These are phyloP conservation scores for Hydrozoanthus gracilis DNA, from an alignment of 92 coral and sea anemone species.

Conservation along the genomic window DNA sequence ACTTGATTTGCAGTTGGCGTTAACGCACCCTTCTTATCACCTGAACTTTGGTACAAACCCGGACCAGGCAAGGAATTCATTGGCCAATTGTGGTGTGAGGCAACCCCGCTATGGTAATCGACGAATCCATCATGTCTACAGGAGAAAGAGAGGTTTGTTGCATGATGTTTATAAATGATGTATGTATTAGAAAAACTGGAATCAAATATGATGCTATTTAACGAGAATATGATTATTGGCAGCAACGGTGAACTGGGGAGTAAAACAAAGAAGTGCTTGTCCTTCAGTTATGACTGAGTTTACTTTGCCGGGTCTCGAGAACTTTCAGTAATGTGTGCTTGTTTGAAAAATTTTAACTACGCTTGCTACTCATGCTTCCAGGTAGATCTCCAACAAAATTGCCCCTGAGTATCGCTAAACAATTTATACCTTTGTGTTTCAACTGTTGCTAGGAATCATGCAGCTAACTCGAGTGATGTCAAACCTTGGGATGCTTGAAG, in stretches of 20 bases:
- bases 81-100: conserved; percentile 93
- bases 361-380: too few species aligned
- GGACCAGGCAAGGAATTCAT: conserved; percentile 94
- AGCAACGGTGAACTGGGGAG: too few species aligned
- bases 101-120: conserved; percentile 96
- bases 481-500: conserved; percentile 95
- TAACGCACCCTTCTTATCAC: conserved; percentile 95
- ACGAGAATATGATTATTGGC: too few species aligned
- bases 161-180: neutral
- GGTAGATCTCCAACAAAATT: too few species aligned
- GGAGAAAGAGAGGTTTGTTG: conserved; percentile 80
- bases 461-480: conserved; percentile 93
- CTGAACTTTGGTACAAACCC: conserved; percentile 96
- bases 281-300: too few species aligned
- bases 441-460: conserved; percentile 72
- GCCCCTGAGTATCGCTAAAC: too few species aligned
- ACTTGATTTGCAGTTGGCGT: conserved; percentile 71
- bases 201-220: too few species aligned
- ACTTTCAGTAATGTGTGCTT: neutral
- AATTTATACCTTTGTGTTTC: neutral
- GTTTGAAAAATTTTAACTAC: neutral
- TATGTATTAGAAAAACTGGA: neutral
- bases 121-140: conserved; percentile 81
- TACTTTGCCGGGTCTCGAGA: too few species aligned
- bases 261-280: too few species aligned